These are phyloP conservation scores for Luscinia megarhynchos DNA, from an alignment of 2,797 vertebrate species.

Conservation along the genomic window DNA sequence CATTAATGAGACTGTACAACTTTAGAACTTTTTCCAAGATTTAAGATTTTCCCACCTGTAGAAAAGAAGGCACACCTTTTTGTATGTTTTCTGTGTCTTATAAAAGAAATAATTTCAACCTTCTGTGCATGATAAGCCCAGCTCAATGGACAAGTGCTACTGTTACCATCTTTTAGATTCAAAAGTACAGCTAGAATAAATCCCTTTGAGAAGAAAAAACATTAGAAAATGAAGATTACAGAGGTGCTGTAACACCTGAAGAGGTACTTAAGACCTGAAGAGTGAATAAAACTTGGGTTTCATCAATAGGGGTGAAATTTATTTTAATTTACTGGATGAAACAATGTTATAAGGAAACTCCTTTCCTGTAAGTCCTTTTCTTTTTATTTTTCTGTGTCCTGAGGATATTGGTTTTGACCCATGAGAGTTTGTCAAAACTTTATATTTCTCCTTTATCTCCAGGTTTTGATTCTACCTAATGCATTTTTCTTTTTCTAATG, in stretches of 20 bases:
- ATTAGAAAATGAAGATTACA: background rate
- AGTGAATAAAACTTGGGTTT: background rate
- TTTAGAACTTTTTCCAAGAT: background rate
- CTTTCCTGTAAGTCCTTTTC: background rate
- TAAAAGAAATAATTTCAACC: background rate
- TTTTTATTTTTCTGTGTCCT: background rate
- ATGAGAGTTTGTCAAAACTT: constrained; percentile 1
- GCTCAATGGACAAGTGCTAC: background rate
- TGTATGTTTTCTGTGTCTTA: background rate
- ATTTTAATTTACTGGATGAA: background rate
- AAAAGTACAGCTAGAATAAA: background rate
- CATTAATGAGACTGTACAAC: background rate
- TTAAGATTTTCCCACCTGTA: background rate
- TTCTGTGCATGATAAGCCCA: background rate
- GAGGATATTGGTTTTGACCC: background rate
- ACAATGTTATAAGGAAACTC: background rate
- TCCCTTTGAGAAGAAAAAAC: background rate
- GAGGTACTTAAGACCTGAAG: background rate
- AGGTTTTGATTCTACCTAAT: background rate
- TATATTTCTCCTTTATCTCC: background rate
- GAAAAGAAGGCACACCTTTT: background rate
- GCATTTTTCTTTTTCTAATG: background rate
- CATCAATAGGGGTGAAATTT: background rate
- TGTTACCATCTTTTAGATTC: background rate
- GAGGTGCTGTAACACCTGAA: background rate